Evolutionary conservation across 2,797 vertebrate genomes (phyloP).

Genomic region (Propithecus perrieri): DNA sequence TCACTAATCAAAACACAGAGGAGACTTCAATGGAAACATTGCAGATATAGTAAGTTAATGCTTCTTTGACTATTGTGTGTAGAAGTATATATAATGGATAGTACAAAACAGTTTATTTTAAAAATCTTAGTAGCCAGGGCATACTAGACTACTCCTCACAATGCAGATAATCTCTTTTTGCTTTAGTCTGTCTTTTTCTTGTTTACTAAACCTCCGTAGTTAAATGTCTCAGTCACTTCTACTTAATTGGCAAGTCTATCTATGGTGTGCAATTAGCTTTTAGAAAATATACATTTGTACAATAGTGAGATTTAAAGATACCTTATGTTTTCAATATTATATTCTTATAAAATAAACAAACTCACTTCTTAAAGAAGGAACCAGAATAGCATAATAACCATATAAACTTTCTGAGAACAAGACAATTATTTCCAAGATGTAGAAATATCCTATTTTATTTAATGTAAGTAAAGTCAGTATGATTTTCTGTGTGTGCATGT

Average conservation of each 20-base stretch:
- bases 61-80: neutral
- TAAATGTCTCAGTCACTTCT: neutral
- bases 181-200: neutral
- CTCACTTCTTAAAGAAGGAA: neutral
- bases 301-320: neutral
- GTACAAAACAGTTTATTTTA: neutral
- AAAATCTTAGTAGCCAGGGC: neutral
- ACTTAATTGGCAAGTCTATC: neutral
- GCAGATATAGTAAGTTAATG: too few species aligned
- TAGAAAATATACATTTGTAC: neutral
- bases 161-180: neutral
- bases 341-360: neutral
- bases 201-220: neutral
- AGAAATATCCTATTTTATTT: neutral
- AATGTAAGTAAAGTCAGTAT: neutral
- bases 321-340: neutral
- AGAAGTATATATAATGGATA: neutral
- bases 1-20: neutral
- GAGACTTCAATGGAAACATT: neutral
- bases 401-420: neutral
- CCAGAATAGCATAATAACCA: neutral
- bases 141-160: neutral
- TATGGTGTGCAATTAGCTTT: neutral
- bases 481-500: neutral
- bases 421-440: neutral